phyloP scores from a whole-genome alignment of 2,888 invertebrate species.

The Allacma fusca region DNA sequence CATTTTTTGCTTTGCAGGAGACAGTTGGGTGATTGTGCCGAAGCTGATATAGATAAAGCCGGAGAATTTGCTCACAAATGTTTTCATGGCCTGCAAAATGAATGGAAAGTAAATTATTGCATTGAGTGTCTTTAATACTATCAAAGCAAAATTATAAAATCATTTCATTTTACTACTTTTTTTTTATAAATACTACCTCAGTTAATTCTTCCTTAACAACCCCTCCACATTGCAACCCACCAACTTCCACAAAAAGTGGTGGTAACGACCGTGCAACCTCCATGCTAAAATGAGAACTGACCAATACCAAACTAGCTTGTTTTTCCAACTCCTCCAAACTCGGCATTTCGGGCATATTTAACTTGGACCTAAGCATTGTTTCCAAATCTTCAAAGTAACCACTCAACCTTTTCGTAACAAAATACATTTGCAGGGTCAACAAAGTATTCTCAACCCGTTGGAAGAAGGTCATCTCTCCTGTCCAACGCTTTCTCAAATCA shows the following conservation, averaged over 20 bases:
- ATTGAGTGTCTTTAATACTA: too few relatives aligned
- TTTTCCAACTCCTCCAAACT: not conserved
- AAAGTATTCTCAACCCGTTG: not conserved
- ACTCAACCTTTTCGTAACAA: not conserved
- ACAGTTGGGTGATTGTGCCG: not conserved
- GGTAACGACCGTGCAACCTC: not conserved
- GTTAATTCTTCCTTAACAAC: too few relatives aligned
- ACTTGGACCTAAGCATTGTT: not conserved
- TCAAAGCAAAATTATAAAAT: too few relatives aligned
- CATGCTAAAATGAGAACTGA: not conserved
- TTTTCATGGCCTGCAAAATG: too few relatives aligned
- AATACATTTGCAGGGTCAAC: conserved; percentile 5
- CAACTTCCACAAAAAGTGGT: conserved; percentile 6
- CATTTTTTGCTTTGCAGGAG: not conserved
- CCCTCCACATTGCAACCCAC: not conserved
- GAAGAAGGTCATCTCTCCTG: conserved; percentile 2
- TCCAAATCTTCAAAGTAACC: not conserved
- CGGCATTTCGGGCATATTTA: not conserved
- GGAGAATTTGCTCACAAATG: too few relatives aligned
- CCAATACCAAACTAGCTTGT: not conserved
- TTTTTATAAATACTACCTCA: too few relatives aligned
- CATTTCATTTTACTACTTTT: too few relatives aligned
- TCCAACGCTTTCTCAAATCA: not conserved
- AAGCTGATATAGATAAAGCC: conserved; percentile 3
- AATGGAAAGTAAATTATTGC: too few relatives aligned